A percentile compares a stretch with the other conserved stretches of the same genome.
Evolutionary conservation across 2,888 invertebrate species (phyloP).

Genomic region (Pristionchus entomophagus): DNA sequence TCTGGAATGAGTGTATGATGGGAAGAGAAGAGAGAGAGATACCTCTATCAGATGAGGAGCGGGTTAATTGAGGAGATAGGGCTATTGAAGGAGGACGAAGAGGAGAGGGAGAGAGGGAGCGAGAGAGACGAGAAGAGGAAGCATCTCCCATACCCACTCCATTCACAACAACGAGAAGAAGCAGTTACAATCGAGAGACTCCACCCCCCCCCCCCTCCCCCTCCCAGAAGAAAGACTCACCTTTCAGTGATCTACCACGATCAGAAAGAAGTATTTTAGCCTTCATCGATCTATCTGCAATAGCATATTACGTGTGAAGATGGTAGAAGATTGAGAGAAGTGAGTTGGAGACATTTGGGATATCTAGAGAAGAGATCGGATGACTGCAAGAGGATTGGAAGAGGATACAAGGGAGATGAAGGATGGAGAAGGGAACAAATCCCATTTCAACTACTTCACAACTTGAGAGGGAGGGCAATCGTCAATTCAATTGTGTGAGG

Average conservation of each 20-base stretch:
- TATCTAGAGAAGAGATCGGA: not conserved
- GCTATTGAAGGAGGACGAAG: not conserved
- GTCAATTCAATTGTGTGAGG: conserved; percentile 16
- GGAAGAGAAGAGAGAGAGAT: not conserved
- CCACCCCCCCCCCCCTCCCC: too few relatives aligned
- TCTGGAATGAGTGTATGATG: not conserved
- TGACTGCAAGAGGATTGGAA: not conserved
- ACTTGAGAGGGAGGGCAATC: conserved; percentile 23
- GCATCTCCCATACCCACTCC: not conserved
- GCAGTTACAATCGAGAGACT: not conserved
- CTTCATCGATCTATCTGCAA: not conserved
- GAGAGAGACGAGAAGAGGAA: conserved; percentile 1
- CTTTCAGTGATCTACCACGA: conserved; percentile 17
- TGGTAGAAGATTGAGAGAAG: not conserved
- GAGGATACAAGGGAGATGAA: conserved; percentile 25
- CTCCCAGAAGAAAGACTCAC: conserved; percentile 12
- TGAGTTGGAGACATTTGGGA: not conserved
- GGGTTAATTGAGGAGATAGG: conserved; percentile 29
- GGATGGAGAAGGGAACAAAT: conserved; percentile 16
- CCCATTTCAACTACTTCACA: conserved; percentile 12
- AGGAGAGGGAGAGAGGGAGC: conserved; percentile 32
- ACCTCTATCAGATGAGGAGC: conserved; percentile 16
- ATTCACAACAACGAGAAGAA: not conserved
- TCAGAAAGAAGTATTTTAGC: not conserved
- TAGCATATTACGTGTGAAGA: too few relatives aligned